These are phyloP conservation scores for Trimorus sp. DNA, from an alignment of 2,888 invertebrate species.

Conservation along the genomic window DNA sequence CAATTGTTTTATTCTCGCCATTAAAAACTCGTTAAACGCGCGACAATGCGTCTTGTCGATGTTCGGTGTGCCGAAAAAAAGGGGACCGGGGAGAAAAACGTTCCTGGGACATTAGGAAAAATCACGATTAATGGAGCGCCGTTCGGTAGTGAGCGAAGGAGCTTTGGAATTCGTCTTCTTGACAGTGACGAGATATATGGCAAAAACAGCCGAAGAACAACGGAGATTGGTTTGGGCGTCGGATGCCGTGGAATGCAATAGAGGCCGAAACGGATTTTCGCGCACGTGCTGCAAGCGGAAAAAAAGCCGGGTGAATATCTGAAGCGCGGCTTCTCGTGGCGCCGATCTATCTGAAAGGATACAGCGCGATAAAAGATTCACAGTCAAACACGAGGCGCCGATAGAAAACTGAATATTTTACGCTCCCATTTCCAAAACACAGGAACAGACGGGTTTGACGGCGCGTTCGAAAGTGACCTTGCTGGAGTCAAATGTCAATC, in stretches of 20 bases:
- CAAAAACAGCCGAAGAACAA: conserved; percentile 60
- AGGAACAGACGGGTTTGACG: conserved; percentile 9
- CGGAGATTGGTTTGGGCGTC: conserved; percentile 71
- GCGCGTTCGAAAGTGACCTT: background rate
- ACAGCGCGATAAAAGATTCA: conserved; percentile 46
- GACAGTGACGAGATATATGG: conserved; percentile 60
- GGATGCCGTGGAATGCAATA: conserved; percentile 72
- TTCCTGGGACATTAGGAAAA: conserved; percentile 19
- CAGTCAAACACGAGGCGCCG: conserved; percentile 30
- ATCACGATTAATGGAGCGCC: conserved; percentile 26
- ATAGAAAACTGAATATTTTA: conserved; percentile 42
- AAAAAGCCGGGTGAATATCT: conserved; percentile 57
- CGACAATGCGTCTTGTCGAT: conserved; percentile 22
- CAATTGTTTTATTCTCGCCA: conserved; percentile 43
- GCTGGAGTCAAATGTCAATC: background rate
- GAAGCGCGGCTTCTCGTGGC: conserved; percentile 40
- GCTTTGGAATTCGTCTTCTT: conserved; percentile 60
- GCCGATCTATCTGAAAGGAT: conserved; percentile 38
- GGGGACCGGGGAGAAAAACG: conserved; percentile 5
- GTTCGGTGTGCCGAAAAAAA: background rate
- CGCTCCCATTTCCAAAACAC: conserved; percentile 4
- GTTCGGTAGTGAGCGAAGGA: conserved; percentile 31
- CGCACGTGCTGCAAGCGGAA: conserved; percentile 62
- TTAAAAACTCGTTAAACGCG: conserved; percentile 57
- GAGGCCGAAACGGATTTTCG: conserved; percentile 68